These are phyloP conservation scores for Glossosoma conforme DNA, from an alignment of 1,140 invertebrate genomes.

Conservation along the genomic window DNA sequence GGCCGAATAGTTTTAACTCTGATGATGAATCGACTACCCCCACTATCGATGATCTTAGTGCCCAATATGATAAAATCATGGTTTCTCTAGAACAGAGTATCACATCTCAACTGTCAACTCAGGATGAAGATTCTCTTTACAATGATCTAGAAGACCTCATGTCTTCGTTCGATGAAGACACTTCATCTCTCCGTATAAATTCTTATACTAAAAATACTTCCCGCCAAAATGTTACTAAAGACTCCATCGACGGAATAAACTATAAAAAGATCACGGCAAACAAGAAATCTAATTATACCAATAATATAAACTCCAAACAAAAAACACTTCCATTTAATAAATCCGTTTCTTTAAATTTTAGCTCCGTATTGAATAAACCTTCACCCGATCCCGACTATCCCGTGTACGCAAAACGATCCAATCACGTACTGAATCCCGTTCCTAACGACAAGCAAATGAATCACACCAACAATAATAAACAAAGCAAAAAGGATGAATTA, in stretches of 20 bases:
- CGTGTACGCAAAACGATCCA: slow-evolving; percentile 47
- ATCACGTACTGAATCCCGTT: slow-evolving; percentile 44
- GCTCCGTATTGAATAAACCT: slow-evolving; percentile 42
- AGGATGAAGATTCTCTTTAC: slow-evolving; percentile 47
- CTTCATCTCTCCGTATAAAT: slow-evolving; percentile 11
- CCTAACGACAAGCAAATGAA: slow-evolving; percentile 41
- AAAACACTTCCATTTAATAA: slow-evolving; percentile 43
- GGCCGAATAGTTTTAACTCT: slow-evolving; percentile 10
- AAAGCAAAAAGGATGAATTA: slow-evolving; percentile 38
- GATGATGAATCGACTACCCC: slow-evolving; percentile 32
- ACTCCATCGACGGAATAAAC: slow-evolving; percentile 24
- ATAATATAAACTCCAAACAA: slow-evolving; percentile 18
- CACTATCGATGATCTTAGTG: slow-evolving; percentile 41
- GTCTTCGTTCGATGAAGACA: slow-evolving; percentile 47
- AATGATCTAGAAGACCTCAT: slow-evolving; percentile 51
- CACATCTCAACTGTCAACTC: slow-evolving; percentile 41
- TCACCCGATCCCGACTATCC: slow-evolving; percentile 44
- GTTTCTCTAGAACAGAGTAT: slow-evolving; percentile 49
- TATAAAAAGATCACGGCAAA: slow-evolving; percentile 19
- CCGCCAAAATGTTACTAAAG: slow-evolving; percentile 13
- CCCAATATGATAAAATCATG: slow-evolving; percentile 49
- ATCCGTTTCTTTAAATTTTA: slow-evolving; percentile 50
- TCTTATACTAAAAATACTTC: slow-evolving; percentile 14
- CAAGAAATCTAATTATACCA: slow-evolving; percentile 9
- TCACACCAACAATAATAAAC: slow-evolving; percentile 35